Base-by-base conservation (phyloP, 2,797 vertebrate species). In the Melanotaenia parkinsoni region DNA sequence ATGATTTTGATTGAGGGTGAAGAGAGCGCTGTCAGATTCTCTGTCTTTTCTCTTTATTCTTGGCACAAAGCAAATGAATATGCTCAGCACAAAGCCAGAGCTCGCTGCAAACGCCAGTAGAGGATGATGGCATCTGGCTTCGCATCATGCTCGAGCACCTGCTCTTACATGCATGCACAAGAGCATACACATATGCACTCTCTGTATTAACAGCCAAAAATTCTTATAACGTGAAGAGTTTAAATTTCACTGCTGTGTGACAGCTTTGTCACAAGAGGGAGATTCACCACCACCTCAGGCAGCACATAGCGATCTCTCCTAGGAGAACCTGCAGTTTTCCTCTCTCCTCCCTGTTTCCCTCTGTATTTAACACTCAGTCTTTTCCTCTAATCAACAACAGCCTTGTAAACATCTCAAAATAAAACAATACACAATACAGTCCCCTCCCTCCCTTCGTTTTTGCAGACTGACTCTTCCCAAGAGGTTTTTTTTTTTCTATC, bases 331-430 rank as follows among this genome's bases (percentile, higher is more conserved):
- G 67, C 75, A 45, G 61, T 57, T 72, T 45, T 64, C 67, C 70
- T 64, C 68, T 79, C 66, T 67, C 68, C 64, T 80, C 67, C 71
- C 58, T 24, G 45, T 58, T 70, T 80, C 67, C 70, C 74, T 80
- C 65, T 86, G 68, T 86, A 82, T 91, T 89, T 86, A 86, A 67
- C 79, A 79, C 84, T 82, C 88, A 67, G 74, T 72, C 70, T 88
- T 81, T 82, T 83, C 70, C 70, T 88, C 81, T 93, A 92, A 93
- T 93, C 91, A 93, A 81, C 82, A 63, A 75, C 83, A 76, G 73
- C 72, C 79, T 88, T 87, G 83, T 86, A 83, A 86, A 89, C 89
- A 91, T 83, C 67, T 90, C 77, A 76, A 72, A 80, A 83, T 88
- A 73, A 92, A 89, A 92, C 92, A 91, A 30, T 8, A 2, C 86